Evolutionary conservation across 1,140 invertebrate species (phyloP).

Genomic region (Diuraphis noxia): DNA sequence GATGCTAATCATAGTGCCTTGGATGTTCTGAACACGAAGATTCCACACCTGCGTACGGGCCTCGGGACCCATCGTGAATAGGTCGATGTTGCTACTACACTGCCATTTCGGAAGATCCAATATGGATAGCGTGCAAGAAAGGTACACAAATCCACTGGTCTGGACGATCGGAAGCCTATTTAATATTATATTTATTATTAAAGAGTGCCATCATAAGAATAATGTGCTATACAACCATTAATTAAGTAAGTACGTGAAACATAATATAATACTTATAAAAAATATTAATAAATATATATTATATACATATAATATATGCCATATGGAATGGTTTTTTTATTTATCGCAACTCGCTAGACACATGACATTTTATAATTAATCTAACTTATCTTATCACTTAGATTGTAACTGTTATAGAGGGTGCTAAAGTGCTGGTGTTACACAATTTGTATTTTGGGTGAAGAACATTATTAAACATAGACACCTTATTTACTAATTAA

Average conservation of each 20-base stretch:
- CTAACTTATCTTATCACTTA: not conserved
- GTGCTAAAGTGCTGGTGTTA: not conserved
- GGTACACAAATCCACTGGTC: slow-evolving; percentile 43
- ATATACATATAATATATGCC: no score
- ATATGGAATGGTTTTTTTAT: no score
- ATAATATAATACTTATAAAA: no score
- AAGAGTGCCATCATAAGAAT: not conserved
- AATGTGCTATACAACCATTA: not conserved
- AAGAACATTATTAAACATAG: no score
- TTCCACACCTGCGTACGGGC: slow-evolving; percentile 51
- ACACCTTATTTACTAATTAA: no score
- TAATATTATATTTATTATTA: not conserved
- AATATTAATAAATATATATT: no score
- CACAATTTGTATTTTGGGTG: no score
- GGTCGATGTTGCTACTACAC: slow-evolving; percentile 32
- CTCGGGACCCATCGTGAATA: slow-evolving; percentile 49
- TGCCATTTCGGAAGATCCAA: not conserved
- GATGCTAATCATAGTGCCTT: slow-evolving; percentile 37
- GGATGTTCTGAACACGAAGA: slow-evolving; percentile 14
- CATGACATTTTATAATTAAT: not conserved
- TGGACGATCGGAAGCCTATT: slow-evolving; percentile 52
- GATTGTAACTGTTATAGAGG: no score
- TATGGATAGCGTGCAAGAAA: slow-evolving; percentile 20
- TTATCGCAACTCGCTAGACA: not conserved
- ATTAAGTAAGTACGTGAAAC: not conserved